A percentile compares a stretch with the other conserved stretches of the same genome.
Conservation (phyloP, 92 coral and sea anemone species). For the Epizoanthus scotinus region DNA sequence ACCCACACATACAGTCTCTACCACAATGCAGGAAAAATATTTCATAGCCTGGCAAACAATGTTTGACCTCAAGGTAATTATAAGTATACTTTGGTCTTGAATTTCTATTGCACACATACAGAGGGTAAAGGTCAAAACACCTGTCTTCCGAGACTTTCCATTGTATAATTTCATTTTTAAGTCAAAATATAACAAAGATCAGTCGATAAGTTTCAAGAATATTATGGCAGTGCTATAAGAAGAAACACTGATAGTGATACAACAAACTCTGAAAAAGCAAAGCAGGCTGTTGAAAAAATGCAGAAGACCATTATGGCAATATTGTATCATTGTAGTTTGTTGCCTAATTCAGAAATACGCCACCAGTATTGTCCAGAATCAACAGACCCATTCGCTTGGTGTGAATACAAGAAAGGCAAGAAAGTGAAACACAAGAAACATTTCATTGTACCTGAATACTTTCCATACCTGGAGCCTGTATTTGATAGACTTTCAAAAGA, state of each 20-base stretch:
- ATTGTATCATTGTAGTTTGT: not conserved
- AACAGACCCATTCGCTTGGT: not conserved
- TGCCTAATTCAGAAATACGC: not conserved
- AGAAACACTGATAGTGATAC: too few species aligned
- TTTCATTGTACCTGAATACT: constrained; percentile 10
- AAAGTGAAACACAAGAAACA: constrained; percentile 11
- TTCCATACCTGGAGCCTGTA: constrained; percentile 7
- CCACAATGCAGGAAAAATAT: constrained; percentile 28
- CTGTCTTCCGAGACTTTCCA: too few species aligned
- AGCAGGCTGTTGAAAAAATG: too few species aligned
- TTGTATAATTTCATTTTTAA: too few species aligned
- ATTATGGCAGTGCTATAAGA: too few species aligned
- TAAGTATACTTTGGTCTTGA: too few species aligned
- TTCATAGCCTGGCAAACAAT: constrained; percentile 68
- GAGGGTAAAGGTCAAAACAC: too few species aligned
- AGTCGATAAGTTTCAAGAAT: too few species aligned
- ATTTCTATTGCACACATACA: too few species aligned
- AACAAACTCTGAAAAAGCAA: too few species aligned
- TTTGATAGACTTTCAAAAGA: constrained; percentile 7
- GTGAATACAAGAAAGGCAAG: not conserved
- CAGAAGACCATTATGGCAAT: not conserved
- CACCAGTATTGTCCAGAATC: not conserved
- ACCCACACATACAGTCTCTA: constrained; percentile 25
- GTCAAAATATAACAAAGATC: too few species aligned
- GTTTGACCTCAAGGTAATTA: constrained; percentile 53